These are phyloP conservation scores for Lytechinus variegatus DNA, from an alignment of 35 echinoderm and acorn worm species.

Conservation along the genomic window DNA sequence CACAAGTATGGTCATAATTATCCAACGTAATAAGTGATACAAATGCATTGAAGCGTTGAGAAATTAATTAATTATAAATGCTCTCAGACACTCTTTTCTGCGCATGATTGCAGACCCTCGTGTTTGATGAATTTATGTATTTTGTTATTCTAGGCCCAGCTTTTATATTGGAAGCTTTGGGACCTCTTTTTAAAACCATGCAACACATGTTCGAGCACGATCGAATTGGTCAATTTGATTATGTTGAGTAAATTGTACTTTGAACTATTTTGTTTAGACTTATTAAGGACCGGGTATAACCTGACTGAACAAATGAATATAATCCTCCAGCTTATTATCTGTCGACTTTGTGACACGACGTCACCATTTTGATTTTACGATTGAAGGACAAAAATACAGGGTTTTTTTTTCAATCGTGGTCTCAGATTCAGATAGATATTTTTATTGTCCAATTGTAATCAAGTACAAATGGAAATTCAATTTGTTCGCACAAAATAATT, in stretches of 20 bases:
- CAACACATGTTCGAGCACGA: neutral
- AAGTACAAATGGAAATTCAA: no score
- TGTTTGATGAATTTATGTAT: neutral
- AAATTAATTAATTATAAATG: no score
- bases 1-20: no score
- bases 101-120: neutral
- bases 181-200: no score
- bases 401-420: neutral
- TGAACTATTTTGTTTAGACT: neutral
- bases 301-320: neutral
- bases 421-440: no score
- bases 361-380: neutral
- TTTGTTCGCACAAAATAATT: no score
- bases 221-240: neutral
- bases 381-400: neutral
- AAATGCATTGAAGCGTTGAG: no score
- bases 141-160: no score
- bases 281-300: neutral
- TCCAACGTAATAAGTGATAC: no score
- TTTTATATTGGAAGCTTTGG: no score
- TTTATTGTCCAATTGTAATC: no score
- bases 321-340: neutral
- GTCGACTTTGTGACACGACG: neutral
- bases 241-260: neutral
- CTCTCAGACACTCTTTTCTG: neutral